A percentile compares a stretch with the other conserved stretches of the same genome.
phyloP scores from a whole-genome alignment of 2,888 invertebrate genomes.

The Liopterus haemorrhoidalis region DNA sequence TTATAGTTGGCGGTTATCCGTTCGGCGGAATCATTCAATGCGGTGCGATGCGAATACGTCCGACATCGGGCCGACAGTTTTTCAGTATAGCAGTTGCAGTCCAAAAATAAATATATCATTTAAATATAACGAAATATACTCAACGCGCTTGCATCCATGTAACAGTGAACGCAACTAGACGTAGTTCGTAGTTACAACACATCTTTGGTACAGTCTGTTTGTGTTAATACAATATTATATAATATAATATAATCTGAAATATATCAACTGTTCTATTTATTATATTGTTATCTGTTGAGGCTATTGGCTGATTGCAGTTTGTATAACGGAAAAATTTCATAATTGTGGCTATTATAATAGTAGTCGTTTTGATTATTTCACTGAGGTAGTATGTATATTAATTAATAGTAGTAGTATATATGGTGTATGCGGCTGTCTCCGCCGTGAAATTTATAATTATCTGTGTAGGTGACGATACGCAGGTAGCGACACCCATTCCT shows the following conservation, averaged over 20 bases:
- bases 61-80: no score
- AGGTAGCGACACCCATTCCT: no score
- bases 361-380: constrained; percentile 19
- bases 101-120: constrained; percentile 20
- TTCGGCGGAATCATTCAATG: no score
- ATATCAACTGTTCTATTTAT: constrained; percentile 21
- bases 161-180: constrained; percentile 23
- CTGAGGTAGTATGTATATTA: constrained; percentile 23
- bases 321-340: constrained; percentile 20
- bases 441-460: constrained; percentile 21
- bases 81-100: constrained; percentile 22
- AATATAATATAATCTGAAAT: constrained; percentile 16
- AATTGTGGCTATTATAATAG: constrained; percentile 18
- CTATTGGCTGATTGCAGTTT: no score
- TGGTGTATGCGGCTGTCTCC: constrained; percentile 19
- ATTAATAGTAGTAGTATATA: constrained; percentile 18
- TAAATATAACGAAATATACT: constrained; percentile 21
- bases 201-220: constrained; percentile 25
- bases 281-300: constrained; percentile 19
- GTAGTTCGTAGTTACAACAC: no score
- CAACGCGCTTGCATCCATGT: constrained; percentile 23
- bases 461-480: neutral
- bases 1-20: no score
- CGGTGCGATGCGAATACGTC: no score
- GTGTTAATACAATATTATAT: constrained; percentile 20